Conservation (phyloP, 92 coral and sea anemone genomes). For the Umimayanthus chanpuru region DNA sequence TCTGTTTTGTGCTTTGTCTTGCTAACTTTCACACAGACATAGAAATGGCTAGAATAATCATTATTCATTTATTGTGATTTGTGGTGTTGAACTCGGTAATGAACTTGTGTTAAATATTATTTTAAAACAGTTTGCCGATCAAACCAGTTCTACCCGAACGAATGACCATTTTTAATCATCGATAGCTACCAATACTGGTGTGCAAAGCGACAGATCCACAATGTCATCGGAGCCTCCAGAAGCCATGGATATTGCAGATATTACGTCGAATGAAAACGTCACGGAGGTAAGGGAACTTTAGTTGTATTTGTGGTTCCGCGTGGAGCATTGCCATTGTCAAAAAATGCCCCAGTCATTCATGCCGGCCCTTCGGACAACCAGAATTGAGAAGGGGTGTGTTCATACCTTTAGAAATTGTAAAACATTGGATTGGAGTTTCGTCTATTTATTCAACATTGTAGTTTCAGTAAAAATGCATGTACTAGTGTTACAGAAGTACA, state of each 20-base stretch:
- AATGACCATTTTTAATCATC: background rate
- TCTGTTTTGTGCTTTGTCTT: constrained; percentile 2
- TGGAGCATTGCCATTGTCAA: background rate
- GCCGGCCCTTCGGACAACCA: background rate
- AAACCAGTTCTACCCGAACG: background rate
- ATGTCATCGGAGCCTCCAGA: constrained; percentile 41
- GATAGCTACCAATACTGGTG: background rate
- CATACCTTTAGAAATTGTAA: background rate
- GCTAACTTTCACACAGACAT: background rate
- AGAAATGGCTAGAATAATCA: background rate
- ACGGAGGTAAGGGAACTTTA: background rate
- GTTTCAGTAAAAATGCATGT: background rate
- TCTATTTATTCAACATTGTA: background rate
- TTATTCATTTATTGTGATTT: too few relatives aligned
- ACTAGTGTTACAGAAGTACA: too few relatives aligned
- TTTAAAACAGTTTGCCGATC: constrained; percentile 9
- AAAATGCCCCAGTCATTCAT: background rate
- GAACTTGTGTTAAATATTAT: background rate
- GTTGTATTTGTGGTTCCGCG: background rate
- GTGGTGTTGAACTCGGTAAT: background rate
- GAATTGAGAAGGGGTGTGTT: background rate
- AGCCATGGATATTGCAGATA: constrained; percentile 33
- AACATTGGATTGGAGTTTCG: background rate
- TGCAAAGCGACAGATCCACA: constrained; percentile 10
- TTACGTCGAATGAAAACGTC: constrained; percentile 24